A percentile compares a stretch with the other conserved stretches of the same genome.
Conservation (phyloP, 2,888 invertebrate genomes). For the Sinodicranocentrus sp. region DNA sequence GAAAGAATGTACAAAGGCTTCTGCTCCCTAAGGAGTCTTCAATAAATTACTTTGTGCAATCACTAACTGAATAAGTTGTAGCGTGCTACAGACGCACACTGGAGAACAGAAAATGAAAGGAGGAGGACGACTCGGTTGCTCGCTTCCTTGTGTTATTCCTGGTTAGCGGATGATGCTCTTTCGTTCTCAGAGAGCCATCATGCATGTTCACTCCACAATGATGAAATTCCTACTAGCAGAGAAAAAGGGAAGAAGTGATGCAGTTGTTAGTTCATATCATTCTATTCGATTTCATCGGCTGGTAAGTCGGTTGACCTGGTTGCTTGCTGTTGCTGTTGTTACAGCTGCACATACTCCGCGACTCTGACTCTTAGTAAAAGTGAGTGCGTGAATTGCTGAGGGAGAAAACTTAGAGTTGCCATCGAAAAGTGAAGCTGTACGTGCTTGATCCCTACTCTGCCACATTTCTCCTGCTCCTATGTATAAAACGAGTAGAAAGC, state of each 20-base stretch:
- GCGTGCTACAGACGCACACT: constrained; percentile 20
- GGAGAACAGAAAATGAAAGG: constrained; percentile 4
- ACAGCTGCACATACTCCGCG: constrained; percentile 58
- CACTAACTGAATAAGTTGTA: constrained; percentile 67
- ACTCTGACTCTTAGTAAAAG: constrained; percentile 29
- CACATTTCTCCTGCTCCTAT: constrained; percentile 46
- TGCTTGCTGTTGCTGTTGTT: constrained; percentile 53
- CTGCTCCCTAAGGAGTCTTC: constrained; percentile 65
- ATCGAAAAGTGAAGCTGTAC: constrained; percentile 13
- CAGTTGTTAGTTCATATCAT: constrained; percentile 65
- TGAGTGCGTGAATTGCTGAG: constrained; percentile 20
- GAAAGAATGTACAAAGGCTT: constrained; percentile 35
- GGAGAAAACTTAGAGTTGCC: constrained; percentile 40
- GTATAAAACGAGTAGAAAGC: constrained; percentile 53
- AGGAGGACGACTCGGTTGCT: neutral
- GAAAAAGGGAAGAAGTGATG: constrained; percentile 43
- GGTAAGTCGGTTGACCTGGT: constrained; percentile 64
- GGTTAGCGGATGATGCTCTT: neutral
- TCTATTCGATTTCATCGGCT: constrained; percentile 64
- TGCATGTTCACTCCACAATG: constrained; percentile 49
- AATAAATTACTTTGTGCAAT: constrained; percentile 70
- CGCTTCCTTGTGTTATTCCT: constrained; percentile 8
- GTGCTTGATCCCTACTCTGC: constrained; percentile 54
- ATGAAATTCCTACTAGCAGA: constrained; percentile 43
- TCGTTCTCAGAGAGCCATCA: neutral